Evolutionary conservation across 2,113 vertebrate genomes (phyloP), one percentile per base, ranked within the genome.

Genomic region (Uria lomvia): DNA sequence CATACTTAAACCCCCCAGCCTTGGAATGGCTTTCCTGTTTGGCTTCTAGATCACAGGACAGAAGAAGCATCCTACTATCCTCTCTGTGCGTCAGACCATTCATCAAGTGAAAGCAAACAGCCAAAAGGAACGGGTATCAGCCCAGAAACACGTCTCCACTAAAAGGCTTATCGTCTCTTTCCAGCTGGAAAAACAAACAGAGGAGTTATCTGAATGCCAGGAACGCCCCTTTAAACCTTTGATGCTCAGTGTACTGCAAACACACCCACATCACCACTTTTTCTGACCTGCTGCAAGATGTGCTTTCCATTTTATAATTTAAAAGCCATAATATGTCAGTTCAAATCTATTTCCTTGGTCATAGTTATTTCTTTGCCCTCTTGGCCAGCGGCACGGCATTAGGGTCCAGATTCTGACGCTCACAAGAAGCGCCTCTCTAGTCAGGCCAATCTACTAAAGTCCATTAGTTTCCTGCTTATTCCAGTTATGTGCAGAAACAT

Each of bases 111-210:
- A 86, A 92, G 56, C 68, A 94, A 78, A 62, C 56, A 91, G 67
- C 50, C 71, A 63, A 76, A 91, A 77, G n/a, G 68, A 92, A 49
- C 1, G 4, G 8, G 12, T 90, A 77, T 77, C 73, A 82, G 34
- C 60, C 36, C 68, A 73, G 63, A 94, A 94, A 30, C 26, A 45
- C 1, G 3, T 88, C 76, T 92, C 40, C 27, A 66, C 50, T 60
- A 49, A 42, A 95, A 95, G 23, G 32, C 74, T 84, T 91, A 88
- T 95, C 81, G 52, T 10, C 11, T 36, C 52, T 88, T 91, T 63
- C 84, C 95, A 90, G 89, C 42, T 95, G 89, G 81, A 77, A 94
- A 94, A 92, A 65, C n/a, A 68, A 85, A 70, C 38, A 84, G 42
- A 75, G 77, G 21, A 88, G 40, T 34, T 32, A 19, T 79, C 38